Percentiles rank a stretch among this genome's conserved stretches.
phyloP scores from a whole-genome alignment of 2,888 invertebrate genomes.

The Drymonia ruficornis region DNA sequence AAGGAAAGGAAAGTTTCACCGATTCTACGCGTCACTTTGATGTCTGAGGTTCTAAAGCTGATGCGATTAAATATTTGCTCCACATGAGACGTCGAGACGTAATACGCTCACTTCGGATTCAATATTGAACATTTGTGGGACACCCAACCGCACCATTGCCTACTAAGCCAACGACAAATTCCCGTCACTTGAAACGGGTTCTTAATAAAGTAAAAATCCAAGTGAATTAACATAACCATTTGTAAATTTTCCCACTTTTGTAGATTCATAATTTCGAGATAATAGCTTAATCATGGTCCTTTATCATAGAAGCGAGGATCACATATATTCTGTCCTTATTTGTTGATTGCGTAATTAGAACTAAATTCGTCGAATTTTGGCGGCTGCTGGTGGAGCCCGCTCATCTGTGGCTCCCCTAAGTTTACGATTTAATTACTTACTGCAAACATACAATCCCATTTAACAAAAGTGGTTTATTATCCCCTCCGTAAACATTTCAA shows the following conservation, averaged over 20 bases:
- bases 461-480: conserved; percentile 33
- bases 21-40: conserved; percentile 32
- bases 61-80: conserved; percentile 31
- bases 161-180: too few species aligned
- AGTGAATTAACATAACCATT: too few species aligned
- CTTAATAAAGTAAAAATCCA: too few species aligned
- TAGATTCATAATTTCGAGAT: too few species aligned
- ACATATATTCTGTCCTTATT: conserved; percentile 9
- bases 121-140: conserved; percentile 13
- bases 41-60: conserved; percentile 29
- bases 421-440: conserved; percentile 40
- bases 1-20: conserved; percentile 34
- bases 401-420: conserved; percentile 31
- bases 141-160: not conserved
- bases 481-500: conserved; percentile 26
- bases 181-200: too few species aligned
- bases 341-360: conserved; percentile 21
- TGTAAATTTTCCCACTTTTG: too few species aligned
- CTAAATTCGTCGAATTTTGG: conserved; percentile 19
- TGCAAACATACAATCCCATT: conserved; percentile 35
- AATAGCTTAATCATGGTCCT: too few species aligned
- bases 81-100: conserved; percentile 19
- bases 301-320: not conserved
- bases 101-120: conserved; percentile 9
- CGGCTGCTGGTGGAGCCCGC: conserved; percentile 13